phyloP scores from a whole-genome alignment of 1,140 invertebrate genomes.

The Psilanteris sp. region DNA sequence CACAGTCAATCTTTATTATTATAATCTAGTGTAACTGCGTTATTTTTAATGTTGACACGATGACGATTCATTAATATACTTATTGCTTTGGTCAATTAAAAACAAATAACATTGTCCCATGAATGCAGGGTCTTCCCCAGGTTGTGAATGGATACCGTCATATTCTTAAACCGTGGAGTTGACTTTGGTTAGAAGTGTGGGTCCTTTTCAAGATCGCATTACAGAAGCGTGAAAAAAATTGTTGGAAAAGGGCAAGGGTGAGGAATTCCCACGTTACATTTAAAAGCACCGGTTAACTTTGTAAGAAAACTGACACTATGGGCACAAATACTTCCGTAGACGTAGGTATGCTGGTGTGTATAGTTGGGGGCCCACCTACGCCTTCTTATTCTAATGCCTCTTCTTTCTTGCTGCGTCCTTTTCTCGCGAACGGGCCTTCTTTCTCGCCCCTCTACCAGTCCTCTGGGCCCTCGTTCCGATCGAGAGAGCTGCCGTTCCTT shows the following conservation, averaged over 20 bases:
- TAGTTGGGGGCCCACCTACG: constrained; percentile 45
- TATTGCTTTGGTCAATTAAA: too few relatives aligned
- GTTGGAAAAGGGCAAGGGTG: constrained; percentile 11
- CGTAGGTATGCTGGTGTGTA: constrained; percentile 37
- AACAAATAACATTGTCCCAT: too few relatives aligned
- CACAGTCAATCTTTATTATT: too few relatives aligned
- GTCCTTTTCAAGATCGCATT: too few relatives aligned
- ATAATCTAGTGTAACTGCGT: too few relatives aligned
- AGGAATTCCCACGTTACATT: constrained; percentile 50
- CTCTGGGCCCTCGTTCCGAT: constrained; percentile 53
- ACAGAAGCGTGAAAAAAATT: too few relatives aligned
- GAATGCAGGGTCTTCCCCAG: too few relatives aligned
- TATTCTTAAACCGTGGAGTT: too few relatives aligned
- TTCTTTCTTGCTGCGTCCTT: constrained; percentile 41
- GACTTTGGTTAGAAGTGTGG: too few relatives aligned
- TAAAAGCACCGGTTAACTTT: constrained; percentile 53
- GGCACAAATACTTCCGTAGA: constrained; percentile 47
- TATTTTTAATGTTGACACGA: too few relatives aligned
- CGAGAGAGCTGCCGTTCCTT: constrained; percentile 63
- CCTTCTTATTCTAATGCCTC: constrained; percentile 51
- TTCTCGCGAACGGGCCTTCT: constrained; percentile 47
- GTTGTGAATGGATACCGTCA: too few relatives aligned
- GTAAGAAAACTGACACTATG: constrained; percentile 55
- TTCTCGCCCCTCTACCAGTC: constrained; percentile 22
- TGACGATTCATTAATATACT: too few relatives aligned